Percentiles rank a stretch among this genome's conserved stretches.
Conservation (phyloP, 2,113 vertebrate species). For the Sturnira hondurensis region DNA sequence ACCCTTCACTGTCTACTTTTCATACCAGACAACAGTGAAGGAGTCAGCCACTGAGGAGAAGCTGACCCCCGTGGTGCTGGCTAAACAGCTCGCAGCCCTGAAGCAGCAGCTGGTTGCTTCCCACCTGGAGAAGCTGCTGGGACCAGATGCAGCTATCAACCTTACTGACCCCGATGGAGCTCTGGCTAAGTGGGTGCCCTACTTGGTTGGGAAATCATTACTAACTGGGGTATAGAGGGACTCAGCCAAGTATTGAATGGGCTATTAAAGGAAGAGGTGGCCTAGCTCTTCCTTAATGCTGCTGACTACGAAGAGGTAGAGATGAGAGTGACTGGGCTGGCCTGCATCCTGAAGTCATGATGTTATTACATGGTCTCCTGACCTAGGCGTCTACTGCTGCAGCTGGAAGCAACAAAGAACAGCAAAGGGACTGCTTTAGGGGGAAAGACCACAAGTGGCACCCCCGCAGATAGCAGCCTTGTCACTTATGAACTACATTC, state of each 20-base stretch:
- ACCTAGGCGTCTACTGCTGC: constrained; percentile 90
- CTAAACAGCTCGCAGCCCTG: constrained; percentile 90
- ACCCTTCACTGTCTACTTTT: neutral
- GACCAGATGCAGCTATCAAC: constrained; percentile 91
- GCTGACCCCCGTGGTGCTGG: constrained; percentile 90
- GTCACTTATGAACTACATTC: constrained; percentile 94
- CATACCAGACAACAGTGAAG: constrained; percentile 84
- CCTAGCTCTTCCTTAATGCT: neutral
- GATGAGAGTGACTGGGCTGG: neutral
- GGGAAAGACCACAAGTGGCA: constrained; percentile 72
- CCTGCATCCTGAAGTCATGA: neutral
- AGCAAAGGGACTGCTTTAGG: constrained; percentile 71
- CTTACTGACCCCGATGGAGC: constrained; percentile 94
- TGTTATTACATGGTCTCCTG: neutral
- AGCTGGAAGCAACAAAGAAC: constrained; percentile 89
- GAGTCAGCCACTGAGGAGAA: constrained; percentile 90
- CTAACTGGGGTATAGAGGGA: neutral
- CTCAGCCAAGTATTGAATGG: neutral
- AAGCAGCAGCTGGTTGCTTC: constrained; percentile 93
- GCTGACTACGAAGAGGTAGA: neutral
- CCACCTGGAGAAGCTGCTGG: constrained; percentile 93
- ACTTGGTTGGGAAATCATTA: neutral
- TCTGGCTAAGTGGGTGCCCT: constrained; percentile 89
- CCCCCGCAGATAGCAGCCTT: constrained; percentile 77
- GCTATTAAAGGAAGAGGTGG: neutral